Base-by-base conservation (phyloP, 1,140 invertebrate species). In the Diuraphis noxia region DNA sequence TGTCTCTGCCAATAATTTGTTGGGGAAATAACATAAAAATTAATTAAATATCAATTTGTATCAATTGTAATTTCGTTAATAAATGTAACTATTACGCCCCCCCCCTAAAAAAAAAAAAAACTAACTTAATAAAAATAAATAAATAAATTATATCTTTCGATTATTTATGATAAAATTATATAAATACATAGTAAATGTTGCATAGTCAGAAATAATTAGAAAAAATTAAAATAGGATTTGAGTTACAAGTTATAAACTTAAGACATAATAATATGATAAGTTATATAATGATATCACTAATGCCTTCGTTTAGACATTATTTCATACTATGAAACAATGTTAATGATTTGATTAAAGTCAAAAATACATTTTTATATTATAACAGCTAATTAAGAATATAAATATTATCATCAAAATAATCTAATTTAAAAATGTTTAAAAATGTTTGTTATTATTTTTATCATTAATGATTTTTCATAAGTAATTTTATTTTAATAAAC, bases 1-100 rank as follows among this genome's bases (percentile, higher is more conserved):
- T 34, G 49, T 88, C 86, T 88, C 25, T 88, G 52, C 49, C 49
- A 40, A 88, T 88, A 63, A 63, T 63, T 88, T 40, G 49, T 40
- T 88, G 2, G 25, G 6, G 40, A 88, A 19, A 40, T 88, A 40
- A 63, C 21, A 86, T 21, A 88, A 36, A 56, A 40, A 88, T 88
- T 88, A 88, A 88, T 63, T 56, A 40, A 88, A 88, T 23, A 63
- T 40, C 25, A 88, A 40, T 88, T 40, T 49, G 43, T 85, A 21
- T 7, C 40, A 7, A n/a, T 85, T 46, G 40, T 43, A 49, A 46
- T 25, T 25, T 46, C 38, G 34, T 38, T 79, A 38, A 34, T 79
- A 79, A 36, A 72, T 72, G 56, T 72, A 72, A 72, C 13, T n/a
- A 63, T 17, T 63, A 63, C 13, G 13, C 13, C 13, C 10, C 13